These are phyloP conservation scores for Cinclus cinclus DNA, from an alignment of 2,113 vertebrate genomes.

Conservation along the genomic window DNA sequence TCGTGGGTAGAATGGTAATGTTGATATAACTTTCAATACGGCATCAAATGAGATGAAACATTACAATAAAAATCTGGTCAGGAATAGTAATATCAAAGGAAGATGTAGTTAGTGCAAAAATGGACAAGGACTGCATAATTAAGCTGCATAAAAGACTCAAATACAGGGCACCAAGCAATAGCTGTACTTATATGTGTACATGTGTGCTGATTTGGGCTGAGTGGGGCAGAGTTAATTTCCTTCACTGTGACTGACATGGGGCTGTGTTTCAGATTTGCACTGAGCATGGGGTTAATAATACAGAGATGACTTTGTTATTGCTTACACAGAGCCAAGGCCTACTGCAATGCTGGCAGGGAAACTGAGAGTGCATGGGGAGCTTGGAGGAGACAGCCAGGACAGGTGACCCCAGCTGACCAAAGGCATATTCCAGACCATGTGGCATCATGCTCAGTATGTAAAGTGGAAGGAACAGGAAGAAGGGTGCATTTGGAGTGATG, in stretches of 20 bases:
- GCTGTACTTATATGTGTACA: background rate
- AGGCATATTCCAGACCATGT: background rate
- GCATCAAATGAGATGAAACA: background rate
- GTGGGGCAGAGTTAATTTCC: background rate
- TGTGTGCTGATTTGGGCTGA: background rate
- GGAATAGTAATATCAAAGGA: background rate
- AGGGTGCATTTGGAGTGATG: background rate
- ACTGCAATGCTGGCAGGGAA: background rate
- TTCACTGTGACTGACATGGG: background rate
- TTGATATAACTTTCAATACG: background rate
- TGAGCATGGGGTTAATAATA: background rate
- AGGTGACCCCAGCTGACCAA: background rate
- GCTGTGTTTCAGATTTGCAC: background rate
- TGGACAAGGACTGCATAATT: background rate
- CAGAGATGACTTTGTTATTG: background rate
- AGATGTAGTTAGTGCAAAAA: background rate
- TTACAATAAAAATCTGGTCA: background rate
- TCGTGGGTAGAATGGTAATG: background rate
- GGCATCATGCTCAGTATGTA: background rate
- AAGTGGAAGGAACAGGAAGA: background rate
- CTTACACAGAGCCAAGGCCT: background rate
- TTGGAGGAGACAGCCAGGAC: background rate
- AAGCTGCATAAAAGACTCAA: background rate
- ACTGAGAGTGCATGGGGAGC: background rate
- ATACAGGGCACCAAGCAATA: fast-evolving